Percentiles rank a stretch among this genome's conserved stretches.
Evolutionary conservation across 2,888 invertebrate species (phyloP).

Genomic region (Drosophila maculinotata): DNA sequence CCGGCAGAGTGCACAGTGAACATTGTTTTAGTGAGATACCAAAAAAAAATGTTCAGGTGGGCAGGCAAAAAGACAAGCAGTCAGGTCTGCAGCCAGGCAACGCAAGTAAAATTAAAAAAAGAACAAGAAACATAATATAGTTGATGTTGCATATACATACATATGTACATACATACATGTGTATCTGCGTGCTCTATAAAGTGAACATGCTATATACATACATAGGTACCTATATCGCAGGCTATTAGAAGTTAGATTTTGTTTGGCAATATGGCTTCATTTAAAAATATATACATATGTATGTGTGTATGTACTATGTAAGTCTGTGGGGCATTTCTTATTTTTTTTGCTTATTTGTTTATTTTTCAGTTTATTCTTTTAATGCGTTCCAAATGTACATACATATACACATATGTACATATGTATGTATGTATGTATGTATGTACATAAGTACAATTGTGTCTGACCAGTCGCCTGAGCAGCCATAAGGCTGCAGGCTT

Average conservation of each 20-base stretch:
- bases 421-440: conserved; percentile 2
- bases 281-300: conserved; percentile 7
- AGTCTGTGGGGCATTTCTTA: neutral
- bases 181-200: neutral
- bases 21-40: conserved; percentile 38
- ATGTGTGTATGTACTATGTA: conserved; percentile 3
- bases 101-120: conserved; percentile 21
- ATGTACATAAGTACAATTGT: conserved; percentile 14
- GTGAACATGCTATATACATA: conserved; percentile 6
- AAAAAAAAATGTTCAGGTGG: conserved; percentile 8
- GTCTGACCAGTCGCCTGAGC: conserved; percentile 34
- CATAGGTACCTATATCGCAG: neutral
- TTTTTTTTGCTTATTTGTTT: conserved; percentile 28
- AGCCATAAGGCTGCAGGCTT: conserved; percentile 16
- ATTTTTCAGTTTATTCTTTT: conserved; percentile 30
- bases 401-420: neutral
- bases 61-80: conserved; percentile 17
- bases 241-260: conserved; percentile 7
- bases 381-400: neutral
- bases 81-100: conserved; percentile 9
- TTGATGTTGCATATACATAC: conserved; percentile 27
- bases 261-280: conserved; percentile 26
- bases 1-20: conserved; percentile 28
- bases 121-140: conserved; percentile 23
- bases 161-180: conserved; percentile 6